Evolutionary conservation across 2,888 invertebrate species (phyloP).

Genomic region (Thecophora atra): DNA sequence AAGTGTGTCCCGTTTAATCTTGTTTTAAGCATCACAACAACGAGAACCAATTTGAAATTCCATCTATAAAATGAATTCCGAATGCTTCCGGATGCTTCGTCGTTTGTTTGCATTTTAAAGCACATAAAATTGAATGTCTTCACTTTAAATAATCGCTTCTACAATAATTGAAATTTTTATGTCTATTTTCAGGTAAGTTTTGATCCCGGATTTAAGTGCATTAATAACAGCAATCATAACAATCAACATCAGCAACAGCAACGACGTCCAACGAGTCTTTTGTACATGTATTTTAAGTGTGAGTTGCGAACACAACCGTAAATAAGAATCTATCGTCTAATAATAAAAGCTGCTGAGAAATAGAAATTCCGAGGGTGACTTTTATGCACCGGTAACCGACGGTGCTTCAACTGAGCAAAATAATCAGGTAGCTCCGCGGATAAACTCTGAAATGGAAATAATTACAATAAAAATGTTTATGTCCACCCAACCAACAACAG

Average conservation of each 20-base stretch:
- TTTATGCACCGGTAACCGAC: slow-evolving; percentile 20
- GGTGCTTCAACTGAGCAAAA: background rate
- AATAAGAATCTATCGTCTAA: background rate
- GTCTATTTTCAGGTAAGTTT: slow-evolving; percentile 36
- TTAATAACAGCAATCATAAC: background rate
- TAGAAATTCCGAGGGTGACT: slow-evolving; percentile 21
- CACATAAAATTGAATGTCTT: too few relatives aligned
- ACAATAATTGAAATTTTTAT: background rate
- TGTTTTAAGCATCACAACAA: too few relatives aligned
- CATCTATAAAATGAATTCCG: too few relatives aligned
- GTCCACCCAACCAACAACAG: slow-evolving; percentile 14
- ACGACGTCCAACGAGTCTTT: too few relatives aligned
- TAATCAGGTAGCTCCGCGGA: background rate
- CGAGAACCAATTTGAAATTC: too few relatives aligned
- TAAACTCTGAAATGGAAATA: slow-evolving; percentile 3
- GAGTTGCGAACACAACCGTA: background rate
- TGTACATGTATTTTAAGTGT: background rate
- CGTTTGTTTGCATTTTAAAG: too few relatives aligned
- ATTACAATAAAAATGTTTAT: slow-evolving; percentile 37
- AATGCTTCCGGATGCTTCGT: too few relatives aligned
- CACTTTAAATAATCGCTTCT: too few relatives aligned
- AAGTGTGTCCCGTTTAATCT: too few relatives aligned
- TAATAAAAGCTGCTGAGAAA: background rate
- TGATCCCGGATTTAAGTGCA: slow-evolving; percentile 8
- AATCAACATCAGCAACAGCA: too few relatives aligned